Percentiles rank a stretch among this genome's conserved stretches.
Evolutionary conservation across 2,113 vertebrate species (phyloP).

Genomic region (Lepus americanus): DNA sequence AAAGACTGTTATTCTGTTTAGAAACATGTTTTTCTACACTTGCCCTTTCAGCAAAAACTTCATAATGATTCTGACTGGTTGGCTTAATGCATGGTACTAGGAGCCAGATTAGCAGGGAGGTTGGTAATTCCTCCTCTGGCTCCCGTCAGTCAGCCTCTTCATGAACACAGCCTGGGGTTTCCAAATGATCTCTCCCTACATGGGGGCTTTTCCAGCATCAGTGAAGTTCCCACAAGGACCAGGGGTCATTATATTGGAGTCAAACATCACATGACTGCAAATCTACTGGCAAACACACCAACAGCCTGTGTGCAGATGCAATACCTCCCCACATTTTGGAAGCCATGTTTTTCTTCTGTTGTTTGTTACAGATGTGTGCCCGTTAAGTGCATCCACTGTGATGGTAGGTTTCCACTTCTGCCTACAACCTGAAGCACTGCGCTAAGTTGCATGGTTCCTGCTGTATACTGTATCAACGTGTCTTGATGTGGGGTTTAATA

Average conservation of each 20-base stretch:
- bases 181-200: conserved; percentile 67
- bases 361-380: not conserved
- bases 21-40: conserved; percentile 74
- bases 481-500: not conserved
- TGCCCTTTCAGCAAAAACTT: conserved; percentile 82
- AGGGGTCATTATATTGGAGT: conserved; percentile 33
- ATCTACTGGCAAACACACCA: not conserved
- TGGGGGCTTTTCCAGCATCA: conserved; percentile 61
- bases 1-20: conserved; percentile 84
- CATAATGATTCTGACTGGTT: conserved; percentile 80
- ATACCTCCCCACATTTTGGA: not conserved
- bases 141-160: conserved; percentile 60
- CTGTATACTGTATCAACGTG: not conserved
- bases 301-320: accelerated
- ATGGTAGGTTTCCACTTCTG: not conserved
- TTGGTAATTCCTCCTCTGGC: conserved; percentile 77
- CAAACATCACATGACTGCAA: not conserved
- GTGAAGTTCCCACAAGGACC: conserved; percentile 64
- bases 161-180: conserved; percentile 66
- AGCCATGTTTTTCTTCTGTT: not conserved
- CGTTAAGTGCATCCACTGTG: accelerated
- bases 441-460: not conserved
- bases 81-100: conserved; percentile 75
- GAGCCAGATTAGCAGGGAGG: conserved; percentile 73
- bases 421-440: accelerated